Conservation (phyloP, 2,797 vertebrate genomes). For the Sciaenops ocellatus region DNA sequence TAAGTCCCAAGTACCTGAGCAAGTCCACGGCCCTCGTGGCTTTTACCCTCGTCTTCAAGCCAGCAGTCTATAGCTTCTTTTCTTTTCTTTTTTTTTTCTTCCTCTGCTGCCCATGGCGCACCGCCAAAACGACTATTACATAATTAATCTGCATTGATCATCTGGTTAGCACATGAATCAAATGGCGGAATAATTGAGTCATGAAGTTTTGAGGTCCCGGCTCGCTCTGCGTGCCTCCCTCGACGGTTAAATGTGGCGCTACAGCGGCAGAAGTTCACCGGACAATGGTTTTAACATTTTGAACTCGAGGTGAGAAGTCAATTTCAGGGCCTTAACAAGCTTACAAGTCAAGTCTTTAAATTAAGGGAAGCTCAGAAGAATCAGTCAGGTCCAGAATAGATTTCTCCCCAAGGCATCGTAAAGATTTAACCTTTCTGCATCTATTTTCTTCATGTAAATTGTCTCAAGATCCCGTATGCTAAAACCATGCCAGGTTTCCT, state of each 20-base stretch:
- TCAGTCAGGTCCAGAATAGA: conserved; percentile 61
- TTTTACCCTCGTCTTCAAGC: conserved; percentile 63
- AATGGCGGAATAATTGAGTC: conserved; percentile 87
- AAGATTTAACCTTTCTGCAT: conserved; percentile 68
- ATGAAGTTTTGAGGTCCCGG: conserved; percentile 63
- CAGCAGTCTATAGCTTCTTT: conserved; percentile 38
- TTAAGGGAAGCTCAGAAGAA: conserved; percentile 83
- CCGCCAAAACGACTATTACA: conserved; percentile 91
- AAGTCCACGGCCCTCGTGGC: conserved; percentile 74
- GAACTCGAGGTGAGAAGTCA: conserved; percentile 72
- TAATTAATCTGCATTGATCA: conserved; percentile 95
- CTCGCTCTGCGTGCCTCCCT: neutral
- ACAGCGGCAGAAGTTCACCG: conserved; percentile 38
- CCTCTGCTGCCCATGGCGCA: conserved; percentile 84
- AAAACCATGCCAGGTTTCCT: conserved; percentile 78
- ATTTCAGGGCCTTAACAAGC: conserved; percentile 43
- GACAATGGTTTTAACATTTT: conserved; percentile 70
- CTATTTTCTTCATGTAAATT: conserved; percentile 73
- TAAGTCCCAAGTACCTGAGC: conserved; percentile 81
- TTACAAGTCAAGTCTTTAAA: conserved; percentile 68
- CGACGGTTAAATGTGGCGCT: neutral
- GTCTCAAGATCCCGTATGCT: conserved; percentile 67
- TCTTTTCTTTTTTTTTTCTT: neutral
- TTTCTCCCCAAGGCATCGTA: conserved; percentile 67
- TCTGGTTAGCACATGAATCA: conserved; percentile 92